Conservation (phyloP, 2,113 vertebrate species). For the Hyperoodon ampullatus region DNA sequence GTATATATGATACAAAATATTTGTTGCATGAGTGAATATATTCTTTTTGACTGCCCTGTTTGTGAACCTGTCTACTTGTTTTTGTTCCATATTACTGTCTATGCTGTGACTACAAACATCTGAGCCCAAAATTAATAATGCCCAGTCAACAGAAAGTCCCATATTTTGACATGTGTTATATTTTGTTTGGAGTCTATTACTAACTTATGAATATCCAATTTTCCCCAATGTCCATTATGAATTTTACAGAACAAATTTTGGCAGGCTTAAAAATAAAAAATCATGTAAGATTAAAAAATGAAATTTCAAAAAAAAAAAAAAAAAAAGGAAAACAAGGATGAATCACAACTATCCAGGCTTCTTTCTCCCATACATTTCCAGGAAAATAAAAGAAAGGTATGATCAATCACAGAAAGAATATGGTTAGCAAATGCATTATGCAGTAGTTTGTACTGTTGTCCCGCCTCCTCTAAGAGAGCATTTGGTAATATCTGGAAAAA, state of each 20-base stretch:
- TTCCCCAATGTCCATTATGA: background rate
- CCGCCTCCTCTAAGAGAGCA: no score
- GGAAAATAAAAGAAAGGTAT: background rate
- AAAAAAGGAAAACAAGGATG: background rate
- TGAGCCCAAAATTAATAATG: background rate
- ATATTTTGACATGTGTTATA: background rate
- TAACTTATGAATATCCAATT: background rate
- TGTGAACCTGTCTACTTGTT: background rate
- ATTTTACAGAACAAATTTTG: background rate
- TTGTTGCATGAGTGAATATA: background rate
- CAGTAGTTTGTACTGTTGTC: background rate
- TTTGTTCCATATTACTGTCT: background rate
- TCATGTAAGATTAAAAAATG: background rate
- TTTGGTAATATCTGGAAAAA: background rate
- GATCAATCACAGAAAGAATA: background rate
- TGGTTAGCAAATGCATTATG: background rate
- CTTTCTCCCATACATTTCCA: background rate
- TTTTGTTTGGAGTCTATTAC: background rate
- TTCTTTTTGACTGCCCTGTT: no score
- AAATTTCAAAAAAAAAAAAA: background rate
- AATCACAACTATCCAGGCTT: background rate
- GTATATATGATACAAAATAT: background rate
- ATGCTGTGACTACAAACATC: background rate
- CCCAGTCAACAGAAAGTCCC: background rate
- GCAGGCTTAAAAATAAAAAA: background rate